Evolutionary conservation across 1,140 invertebrate genomes (phyloP).

Genomic region (Musca domestica): DNA sequence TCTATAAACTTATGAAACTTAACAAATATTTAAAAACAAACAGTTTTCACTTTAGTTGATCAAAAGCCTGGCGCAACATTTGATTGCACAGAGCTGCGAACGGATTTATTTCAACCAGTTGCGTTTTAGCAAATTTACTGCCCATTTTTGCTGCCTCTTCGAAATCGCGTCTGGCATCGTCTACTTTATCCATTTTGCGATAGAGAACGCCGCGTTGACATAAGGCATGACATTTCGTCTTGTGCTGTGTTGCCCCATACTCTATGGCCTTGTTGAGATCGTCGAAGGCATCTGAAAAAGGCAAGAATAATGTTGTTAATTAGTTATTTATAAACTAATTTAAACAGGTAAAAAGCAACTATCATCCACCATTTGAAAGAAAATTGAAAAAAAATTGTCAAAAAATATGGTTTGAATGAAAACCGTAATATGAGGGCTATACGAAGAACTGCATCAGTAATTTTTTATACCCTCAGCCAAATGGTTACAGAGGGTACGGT

Average conservation of each 20-base stretch:
- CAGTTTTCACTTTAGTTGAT: slow-evolving; percentile 39
- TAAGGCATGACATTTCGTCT: slow-evolving; percentile 67
- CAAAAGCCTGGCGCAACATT: slow-evolving; percentile 72
- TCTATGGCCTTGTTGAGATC: slow-evolving; percentile 72
- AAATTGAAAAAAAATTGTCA: too few species aligned
- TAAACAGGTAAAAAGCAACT: too few species aligned
- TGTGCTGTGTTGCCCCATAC: slow-evolving; percentile 61
- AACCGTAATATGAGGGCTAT: too few species aligned
- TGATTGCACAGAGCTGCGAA: slow-evolving; percentile 89
- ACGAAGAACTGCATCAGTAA: too few species aligned
- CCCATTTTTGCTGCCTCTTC: slow-evolving; percentile 69
- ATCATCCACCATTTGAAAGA: too few species aligned
- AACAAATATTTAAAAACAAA: too few species aligned
- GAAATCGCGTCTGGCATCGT: slow-evolving; percentile 68
- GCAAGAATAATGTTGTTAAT: too few species aligned
- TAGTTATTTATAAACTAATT: too few species aligned
- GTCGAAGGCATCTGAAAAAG: slow-evolving; percentile 64
- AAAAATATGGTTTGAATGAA: too few species aligned
- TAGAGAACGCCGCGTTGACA: slow-evolving; percentile 75
- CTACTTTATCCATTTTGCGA: slow-evolving; percentile 59
- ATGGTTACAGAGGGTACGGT: too few species aligned
- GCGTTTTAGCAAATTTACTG: slow-evolving; percentile 73
- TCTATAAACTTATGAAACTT: too few species aligned
- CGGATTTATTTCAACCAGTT: slow-evolving; percentile 76
- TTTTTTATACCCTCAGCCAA: too few species aligned